phyloP scores from a whole-genome alignment of 2,888 invertebrate genomes.

The Noctua pronuba region DNA sequence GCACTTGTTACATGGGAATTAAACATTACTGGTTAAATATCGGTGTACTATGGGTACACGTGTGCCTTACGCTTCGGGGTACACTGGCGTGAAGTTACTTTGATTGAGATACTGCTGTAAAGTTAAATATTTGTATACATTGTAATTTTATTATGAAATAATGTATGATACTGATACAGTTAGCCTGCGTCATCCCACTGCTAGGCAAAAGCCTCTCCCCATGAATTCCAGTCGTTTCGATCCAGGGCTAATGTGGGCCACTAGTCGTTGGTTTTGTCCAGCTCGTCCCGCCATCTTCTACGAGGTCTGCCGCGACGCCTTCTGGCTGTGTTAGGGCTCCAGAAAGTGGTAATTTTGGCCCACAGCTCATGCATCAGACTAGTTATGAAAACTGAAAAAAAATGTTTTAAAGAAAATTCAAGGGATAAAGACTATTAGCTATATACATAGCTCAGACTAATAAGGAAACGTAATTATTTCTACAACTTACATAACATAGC shows the following conservation, averaged over 20 bases:
- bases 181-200: no score
- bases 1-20: neutral
- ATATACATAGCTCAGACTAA: slow-evolving; percentile 13
- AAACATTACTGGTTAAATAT: neutral
- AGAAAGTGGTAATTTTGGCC: no score
- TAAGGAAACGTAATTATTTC: slow-evolving; percentile 60
- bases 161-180: no score
- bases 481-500: slow-evolving; percentile 41
- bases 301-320: no score
- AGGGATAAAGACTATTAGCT: neutral
- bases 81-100: neutral
- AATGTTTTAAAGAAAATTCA: slow-evolving; percentile 5
- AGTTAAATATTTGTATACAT: neutral
- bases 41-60: neutral
- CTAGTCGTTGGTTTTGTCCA: no score
- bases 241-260: no score
- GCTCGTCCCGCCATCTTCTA: no score
- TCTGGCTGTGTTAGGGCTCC: no score
- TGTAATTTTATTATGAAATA: neutral
- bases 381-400: neutral
- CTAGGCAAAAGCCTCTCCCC: no score
- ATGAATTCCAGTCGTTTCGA: no score
- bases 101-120: neutral
- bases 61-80: neutral
- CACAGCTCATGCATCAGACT: no score